phyloP scores from a whole-genome alignment of 2,113 vertebrate species.

The Odobenus rosmarus region DNA sequence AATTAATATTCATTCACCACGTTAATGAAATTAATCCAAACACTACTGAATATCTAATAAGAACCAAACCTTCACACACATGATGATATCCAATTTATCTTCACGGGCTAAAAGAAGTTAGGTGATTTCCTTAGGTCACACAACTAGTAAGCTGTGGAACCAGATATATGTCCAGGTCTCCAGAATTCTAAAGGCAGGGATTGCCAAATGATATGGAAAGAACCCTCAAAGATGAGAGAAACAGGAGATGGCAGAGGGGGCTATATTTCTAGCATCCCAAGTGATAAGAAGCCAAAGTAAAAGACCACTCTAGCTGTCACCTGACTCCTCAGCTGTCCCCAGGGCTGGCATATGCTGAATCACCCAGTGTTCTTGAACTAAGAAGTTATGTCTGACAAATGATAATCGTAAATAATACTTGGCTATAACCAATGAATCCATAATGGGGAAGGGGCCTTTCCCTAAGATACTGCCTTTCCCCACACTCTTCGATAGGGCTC shows the following conservation, averaged over 20 bases:
- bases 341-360: background rate
- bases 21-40: background rate
- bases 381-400: background rate
- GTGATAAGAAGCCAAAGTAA: background rate
- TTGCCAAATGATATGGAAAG: background rate
- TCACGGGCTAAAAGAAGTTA: background rate
- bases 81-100: background rate
- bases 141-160: background rate
- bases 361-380: background rate
- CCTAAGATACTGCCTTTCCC: background rate
- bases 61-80: background rate
- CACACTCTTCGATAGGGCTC: background rate
- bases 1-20: background rate
- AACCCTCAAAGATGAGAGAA: background rate
- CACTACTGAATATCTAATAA: background rate
- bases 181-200: background rate
- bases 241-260: accelerated
- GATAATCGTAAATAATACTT: background rate
- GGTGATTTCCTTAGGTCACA: background rate
- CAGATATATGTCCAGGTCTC: background rate
- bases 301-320: background rate
- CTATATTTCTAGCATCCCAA: background rate
- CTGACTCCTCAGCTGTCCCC: background rate
- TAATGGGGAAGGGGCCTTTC: background rate
- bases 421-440: too few relatives aligned